A percentile compares a stretch with the other conserved stretches of the same genome.
phyloP scores from a whole-genome alignment of 2,888 invertebrate genomes.

The Callosobruchus maculatus region DNA sequence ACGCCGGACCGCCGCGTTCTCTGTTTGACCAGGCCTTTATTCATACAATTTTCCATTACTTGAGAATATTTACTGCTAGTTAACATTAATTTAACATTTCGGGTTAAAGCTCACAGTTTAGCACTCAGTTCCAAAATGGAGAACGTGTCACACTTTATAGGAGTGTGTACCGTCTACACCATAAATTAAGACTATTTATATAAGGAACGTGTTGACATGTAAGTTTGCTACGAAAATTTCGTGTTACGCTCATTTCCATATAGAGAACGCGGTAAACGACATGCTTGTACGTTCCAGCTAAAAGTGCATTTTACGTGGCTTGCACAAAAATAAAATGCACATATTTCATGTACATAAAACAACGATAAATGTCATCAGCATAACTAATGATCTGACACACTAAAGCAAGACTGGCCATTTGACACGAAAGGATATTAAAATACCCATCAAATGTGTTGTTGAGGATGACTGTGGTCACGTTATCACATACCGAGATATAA shows the following conservation, averaged over 20 bases:
- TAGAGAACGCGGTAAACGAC: not conserved
- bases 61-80: too few species aligned
- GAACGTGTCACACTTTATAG: not conserved
- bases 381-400: not conserved
- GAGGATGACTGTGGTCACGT: too few species aligned
- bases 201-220: not conserved
- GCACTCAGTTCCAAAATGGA: too few species aligned
- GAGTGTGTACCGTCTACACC: not conserved
- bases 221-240: not conserved
- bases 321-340: not conserved
- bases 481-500: too few species aligned
- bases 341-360: not conserved
- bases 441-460: too few species aligned
- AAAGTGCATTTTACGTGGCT: not conserved
- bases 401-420: not conserved
- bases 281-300: not conserved
- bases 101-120: too few species aligned
- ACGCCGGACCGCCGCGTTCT: too few species aligned
- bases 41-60: too few species aligned
- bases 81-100: too few species aligned
- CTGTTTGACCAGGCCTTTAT: too few species aligned
- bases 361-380: not conserved
- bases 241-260: not conserved
- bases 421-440: not conserved
- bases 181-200: not conserved